Evolutionary conservation across 1,140 invertebrate genomes (phyloP).

Genomic region (Nasonia giraulti): DNA sequence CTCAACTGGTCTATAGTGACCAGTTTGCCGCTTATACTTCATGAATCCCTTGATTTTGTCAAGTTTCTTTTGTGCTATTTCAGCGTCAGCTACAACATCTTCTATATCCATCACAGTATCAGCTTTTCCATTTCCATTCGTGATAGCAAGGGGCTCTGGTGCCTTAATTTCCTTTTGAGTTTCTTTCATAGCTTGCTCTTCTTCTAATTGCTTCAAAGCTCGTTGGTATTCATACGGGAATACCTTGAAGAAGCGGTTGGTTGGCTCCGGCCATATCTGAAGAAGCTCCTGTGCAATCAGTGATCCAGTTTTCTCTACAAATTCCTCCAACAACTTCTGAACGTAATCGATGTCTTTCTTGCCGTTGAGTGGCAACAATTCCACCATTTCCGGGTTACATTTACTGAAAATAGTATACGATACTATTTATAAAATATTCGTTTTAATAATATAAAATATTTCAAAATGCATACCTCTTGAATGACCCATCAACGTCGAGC

Average conservation of each 20-base stretch:
- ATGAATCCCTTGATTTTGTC: slow-evolving; percentile 98
- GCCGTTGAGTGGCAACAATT: slow-evolving; percentile 86
- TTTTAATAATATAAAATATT: slow-evolving; percentile 26
- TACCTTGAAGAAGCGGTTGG: slow-evolving; percentile 92
- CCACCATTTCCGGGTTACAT: slow-evolving; percentile 94
- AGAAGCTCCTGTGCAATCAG: slow-evolving; percentile 87
- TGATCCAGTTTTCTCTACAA: slow-evolving; percentile 93
- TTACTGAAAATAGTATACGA: slow-evolving; percentile 75
- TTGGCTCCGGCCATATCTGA: slow-evolving; percentile 86
- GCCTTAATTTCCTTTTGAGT: slow-evolving; percentile 74
- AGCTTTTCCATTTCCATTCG: slow-evolving; percentile 64
- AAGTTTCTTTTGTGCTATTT: slow-evolving; percentile 86
- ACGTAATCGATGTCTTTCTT: slow-evolving; percentile 89
- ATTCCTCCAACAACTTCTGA: slow-evolving; percentile 88
- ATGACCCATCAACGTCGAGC: slow-evolving; percentile 91
- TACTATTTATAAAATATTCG: slow-evolving; percentile 40
- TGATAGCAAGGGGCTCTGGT: slow-evolving; percentile 59
- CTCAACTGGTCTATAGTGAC: slow-evolving; percentile 87
- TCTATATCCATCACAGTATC: slow-evolving; percentile 88
- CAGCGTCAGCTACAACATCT: slow-evolving; percentile 85
- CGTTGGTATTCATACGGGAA: slow-evolving; percentile 98
- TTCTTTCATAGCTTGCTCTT: slow-evolving; percentile 76
- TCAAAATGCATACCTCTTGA: slow-evolving; percentile 74
- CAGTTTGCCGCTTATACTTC: slow-evolving; percentile 93
- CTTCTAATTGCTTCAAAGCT: slow-evolving; percentile 85